Evolutionary conservation across 1,140 invertebrate species (phyloP), one percentile per base, ranked within the genome.

Genomic region (Lepidotrigona ventralis): DNA sequence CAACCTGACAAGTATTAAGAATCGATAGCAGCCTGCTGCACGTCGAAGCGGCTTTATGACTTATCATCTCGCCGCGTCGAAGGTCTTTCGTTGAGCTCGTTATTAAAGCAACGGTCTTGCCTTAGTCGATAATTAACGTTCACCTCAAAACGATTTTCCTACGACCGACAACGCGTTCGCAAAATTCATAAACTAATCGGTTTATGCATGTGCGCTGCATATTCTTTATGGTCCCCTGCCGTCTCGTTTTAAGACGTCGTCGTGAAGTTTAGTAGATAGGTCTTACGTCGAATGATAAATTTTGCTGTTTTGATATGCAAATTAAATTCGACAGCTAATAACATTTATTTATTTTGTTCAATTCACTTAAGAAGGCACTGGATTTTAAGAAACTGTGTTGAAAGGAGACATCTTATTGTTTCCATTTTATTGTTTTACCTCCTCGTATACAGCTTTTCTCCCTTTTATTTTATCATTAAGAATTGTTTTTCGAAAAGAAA

Each of bases 1-100:
- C 68, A 80, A 26, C 29, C 68, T 33, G 77, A 87, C 85, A 72
- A 77, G 60, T 79, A 83, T 80, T 77, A 80, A 72, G 83, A 51
- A 73, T 75, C 60, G 77, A 63, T 74, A 63, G 69, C 64, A 19
- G 33, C 15, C 85, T 17, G n/a, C n/a, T 17, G n/a, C n/a, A 29
- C 66, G 63, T 8, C 17, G 23, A 58, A 29, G 8, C 39, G 64
- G 12, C 5, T 75, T 70, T 54, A 70, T 60, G 46, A 77, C 81
- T 83, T 83, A 78, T 78, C 81, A 23, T 33, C 26, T 3, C 33
- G 23, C 11, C 9, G 33, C 23, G 33, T 23, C 12, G 2, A 17
- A 21, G 26, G 69, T 63, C 46, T 33, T 11, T 54, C n/a, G 23
- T 39, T 26, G n/a, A 6, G 46, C 12, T 79, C 68, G 33, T 58